Percentiles rank a stretch among this genome's conserved stretches.
Evolutionary conservation across 1,140 invertebrate species (phyloP).

Genomic region (Orius insidiosus): DNA sequence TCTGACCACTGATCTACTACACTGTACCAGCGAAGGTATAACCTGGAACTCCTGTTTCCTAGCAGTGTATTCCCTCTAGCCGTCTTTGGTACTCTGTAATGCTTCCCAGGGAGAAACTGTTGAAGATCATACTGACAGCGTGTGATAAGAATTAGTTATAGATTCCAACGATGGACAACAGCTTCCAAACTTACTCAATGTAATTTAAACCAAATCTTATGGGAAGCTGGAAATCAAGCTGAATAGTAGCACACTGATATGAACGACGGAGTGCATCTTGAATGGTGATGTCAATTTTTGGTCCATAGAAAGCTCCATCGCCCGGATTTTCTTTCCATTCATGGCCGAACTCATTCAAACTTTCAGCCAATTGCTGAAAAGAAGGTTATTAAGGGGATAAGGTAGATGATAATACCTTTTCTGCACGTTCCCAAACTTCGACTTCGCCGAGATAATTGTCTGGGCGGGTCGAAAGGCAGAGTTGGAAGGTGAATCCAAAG

Average conservation of each 20-base stretch:
- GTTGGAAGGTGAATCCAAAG: slow-evolving; percentile 89
- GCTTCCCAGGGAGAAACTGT: too few relatives aligned
- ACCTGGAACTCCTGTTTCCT: too few relatives aligned
- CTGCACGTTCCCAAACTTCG: slow-evolving; percentile 79
- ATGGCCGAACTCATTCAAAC: slow-evolving; percentile 68
- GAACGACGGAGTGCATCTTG: slow-evolving; percentile 76
- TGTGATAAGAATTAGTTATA: too few relatives aligned
- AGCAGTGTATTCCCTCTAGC: too few relatives aligned
- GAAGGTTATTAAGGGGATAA: slow-evolving; percentile 23
- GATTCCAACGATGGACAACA: too few relatives aligned
- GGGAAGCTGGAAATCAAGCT: slow-evolving; percentile 95
- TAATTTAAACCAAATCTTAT: too few relatives aligned
- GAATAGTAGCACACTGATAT: slow-evolving; percentile 95
- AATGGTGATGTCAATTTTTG: slow-evolving; percentile 98
- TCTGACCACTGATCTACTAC: too few relatives aligned
- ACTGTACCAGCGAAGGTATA: too few relatives aligned
- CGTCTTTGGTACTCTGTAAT: too few relatives aligned
- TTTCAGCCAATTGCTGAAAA: slow-evolving; percentile 68
- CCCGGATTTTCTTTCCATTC: slow-evolving; percentile 79
- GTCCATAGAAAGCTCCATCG: slow-evolving; percentile 98
- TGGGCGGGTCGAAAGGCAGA: slow-evolving; percentile 84
- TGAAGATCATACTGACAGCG: too few relatives aligned
- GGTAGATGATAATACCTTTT: too few relatives aligned
- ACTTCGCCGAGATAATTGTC: slow-evolving; percentile 89
- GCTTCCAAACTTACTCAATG: too few relatives aligned